Evolutionary conservation across 2,888 invertebrate genomes (phyloP).

Genomic region (Frankliniella fusca): DNA sequence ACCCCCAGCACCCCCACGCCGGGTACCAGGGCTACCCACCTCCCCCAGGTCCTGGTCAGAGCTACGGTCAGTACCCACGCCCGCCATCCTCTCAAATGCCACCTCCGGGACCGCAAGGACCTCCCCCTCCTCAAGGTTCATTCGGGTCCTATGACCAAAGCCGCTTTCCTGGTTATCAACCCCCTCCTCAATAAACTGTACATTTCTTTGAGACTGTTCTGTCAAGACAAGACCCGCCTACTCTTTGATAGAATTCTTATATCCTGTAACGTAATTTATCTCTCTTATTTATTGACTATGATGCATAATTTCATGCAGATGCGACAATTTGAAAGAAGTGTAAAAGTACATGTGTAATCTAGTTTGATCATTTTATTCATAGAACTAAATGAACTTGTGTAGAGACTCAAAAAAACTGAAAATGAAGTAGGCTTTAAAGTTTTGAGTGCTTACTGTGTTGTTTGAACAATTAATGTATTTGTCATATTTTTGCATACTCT

Average conservation of each 20-base stretch:
- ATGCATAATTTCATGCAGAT: background rate
- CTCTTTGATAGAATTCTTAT: background rate
- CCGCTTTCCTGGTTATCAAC: conserved; percentile 7
- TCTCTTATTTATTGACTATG: conserved; percentile 17
- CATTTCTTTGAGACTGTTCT: no score
- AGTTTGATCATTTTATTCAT: no score
- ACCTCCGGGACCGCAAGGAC: background rate
- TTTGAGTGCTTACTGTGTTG: no score
- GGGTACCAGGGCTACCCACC: background rate
- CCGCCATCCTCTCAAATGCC: conserved; percentile 5
- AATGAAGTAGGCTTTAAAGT: no score
- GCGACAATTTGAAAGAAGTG: no score
- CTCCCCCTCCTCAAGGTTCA: background rate
- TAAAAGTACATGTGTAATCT: background rate
- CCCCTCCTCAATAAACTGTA: background rate
- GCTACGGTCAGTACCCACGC: conserved; percentile 9
- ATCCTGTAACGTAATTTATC: conserved; percentile 15
- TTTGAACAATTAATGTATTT: no score
- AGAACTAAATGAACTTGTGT: no score
- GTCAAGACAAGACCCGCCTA: no score
- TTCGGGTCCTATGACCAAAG: conserved; percentile 2
- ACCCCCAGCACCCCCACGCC: background rate
- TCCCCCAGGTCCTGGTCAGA: background rate
- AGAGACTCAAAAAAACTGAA: no score
- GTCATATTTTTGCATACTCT: no score